phyloP scores from a whole-genome alignment of 2,888 invertebrate genomes.

The Parapristionchus giblindavisi region DNA sequence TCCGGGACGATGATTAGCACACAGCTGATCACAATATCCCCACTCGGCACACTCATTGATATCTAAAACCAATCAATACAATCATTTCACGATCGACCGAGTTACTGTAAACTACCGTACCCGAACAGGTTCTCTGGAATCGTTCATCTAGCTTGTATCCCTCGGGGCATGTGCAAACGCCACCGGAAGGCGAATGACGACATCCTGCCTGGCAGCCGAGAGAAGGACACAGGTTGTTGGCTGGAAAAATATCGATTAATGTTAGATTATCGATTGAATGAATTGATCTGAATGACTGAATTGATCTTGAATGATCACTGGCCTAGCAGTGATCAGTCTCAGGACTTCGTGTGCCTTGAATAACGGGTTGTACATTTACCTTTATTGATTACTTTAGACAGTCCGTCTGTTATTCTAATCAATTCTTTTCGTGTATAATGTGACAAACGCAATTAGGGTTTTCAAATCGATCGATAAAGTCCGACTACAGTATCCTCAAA shows the following conservation, averaged over 20 bases:
- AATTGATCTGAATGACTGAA: too few relatives aligned
- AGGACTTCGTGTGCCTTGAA: too few relatives aligned
- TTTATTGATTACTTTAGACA: too few relatives aligned
- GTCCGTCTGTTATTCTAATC: too few relatives aligned
- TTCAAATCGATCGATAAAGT: too few relatives aligned
- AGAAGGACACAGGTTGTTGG: constrained; percentile 82
- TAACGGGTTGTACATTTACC: too few relatives aligned
- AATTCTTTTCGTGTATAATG: too few relatives aligned
- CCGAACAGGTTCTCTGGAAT: constrained; percentile 82
- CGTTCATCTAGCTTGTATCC: constrained; percentile 85
- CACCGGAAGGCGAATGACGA: constrained; percentile 85
- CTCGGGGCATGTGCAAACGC: constrained; percentile 84
- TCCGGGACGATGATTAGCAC: constrained; percentile 84
- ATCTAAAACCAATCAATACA: constrained; percentile 75
- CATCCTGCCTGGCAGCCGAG: constrained; percentile 90
- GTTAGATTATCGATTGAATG: too few relatives aligned
- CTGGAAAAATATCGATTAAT: constrained; percentile 70
- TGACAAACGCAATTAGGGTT: too few relatives aligned
- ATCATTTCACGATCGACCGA: background rate
- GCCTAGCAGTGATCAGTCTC: too few relatives aligned
- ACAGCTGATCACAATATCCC: constrained; percentile 86
- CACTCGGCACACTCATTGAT: constrained; percentile 80
- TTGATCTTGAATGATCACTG: too few relatives aligned
- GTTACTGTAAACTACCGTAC: constrained; percentile 68
- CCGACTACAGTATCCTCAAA: too few relatives aligned